Evolutionary conservation across 1,140 invertebrate genomes (phyloP).

Genomic region (Drosophila orena): DNA sequence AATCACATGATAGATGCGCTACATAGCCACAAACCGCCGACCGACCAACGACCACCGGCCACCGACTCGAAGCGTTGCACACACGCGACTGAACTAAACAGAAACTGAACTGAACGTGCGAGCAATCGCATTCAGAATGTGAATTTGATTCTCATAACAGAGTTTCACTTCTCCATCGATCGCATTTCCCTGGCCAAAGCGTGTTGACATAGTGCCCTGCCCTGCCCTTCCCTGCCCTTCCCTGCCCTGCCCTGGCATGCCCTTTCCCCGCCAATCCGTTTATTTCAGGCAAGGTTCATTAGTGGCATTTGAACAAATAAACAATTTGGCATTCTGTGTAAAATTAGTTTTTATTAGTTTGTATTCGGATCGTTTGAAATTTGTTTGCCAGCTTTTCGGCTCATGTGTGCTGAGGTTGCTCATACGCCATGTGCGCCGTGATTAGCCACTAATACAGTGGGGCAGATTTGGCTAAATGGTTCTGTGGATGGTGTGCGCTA

Average conservation of each 20-base stretch:
- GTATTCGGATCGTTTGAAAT: conserved; percentile 36
- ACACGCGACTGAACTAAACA: conserved; percentile 65
- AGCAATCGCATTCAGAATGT: conserved; percentile 72
- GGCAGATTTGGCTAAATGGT: conserved; percentile 8
- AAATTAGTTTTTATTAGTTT: conserved; percentile 71
- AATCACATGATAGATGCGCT: conserved; percentile 51
- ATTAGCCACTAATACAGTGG: conserved; percentile 38
- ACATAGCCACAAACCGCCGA: conserved; percentile 36
- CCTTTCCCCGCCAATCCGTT: conserved; percentile 22
- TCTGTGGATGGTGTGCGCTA: background rate
- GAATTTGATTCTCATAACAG: conserved; percentile 61
- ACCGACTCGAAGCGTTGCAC: conserved; percentile 68
- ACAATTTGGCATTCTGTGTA: conserved; percentile 69
- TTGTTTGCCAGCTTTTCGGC: conserved; percentile 58
- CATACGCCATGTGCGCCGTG: conserved; percentile 32
- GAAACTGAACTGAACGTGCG: conserved; percentile 31
- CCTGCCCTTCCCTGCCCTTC: background rate
- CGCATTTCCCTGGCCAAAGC: conserved; percentile 14
- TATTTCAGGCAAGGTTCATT: conserved; percentile 58
- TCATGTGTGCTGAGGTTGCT: conserved; percentile 26
- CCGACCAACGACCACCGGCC: conserved; percentile 21
- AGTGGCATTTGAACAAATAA: conserved; percentile 68
- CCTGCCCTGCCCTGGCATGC: conserved; percentile 21
- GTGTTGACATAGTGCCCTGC: conserved; percentile 53
- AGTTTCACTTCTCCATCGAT: conserved; percentile 39